These are phyloP conservation scores for Eptatretus atami DNA, from an alignment of 2,797 vertebrate genomes.

Conservation along the genomic window DNA sequence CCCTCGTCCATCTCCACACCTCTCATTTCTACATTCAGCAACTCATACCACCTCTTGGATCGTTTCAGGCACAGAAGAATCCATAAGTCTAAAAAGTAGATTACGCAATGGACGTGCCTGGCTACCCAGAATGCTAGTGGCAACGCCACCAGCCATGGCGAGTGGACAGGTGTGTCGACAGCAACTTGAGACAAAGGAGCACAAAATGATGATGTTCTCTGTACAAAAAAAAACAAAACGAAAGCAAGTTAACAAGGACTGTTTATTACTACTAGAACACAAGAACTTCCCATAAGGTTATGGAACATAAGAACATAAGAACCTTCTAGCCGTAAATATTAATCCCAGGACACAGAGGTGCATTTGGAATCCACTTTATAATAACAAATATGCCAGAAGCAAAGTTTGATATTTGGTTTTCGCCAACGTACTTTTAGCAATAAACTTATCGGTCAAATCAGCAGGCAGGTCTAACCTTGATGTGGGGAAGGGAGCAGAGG, in stretches of 20 bases:
- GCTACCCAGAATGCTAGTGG: constrained; percentile 34
- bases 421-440: too few relatives aligned
- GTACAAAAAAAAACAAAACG: constrained; percentile 9
- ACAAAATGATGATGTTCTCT: constrained; percentile 37
- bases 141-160: constrained; percentile 32
- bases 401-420: too few relatives aligned
- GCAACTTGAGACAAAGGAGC: constrained; percentile 30
- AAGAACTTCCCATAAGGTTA: background rate
- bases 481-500: constrained; percentile 33
- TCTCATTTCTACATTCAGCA: too few relatives aligned
- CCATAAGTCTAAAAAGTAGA: constrained; percentile 32
- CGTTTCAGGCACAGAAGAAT: constrained; percentile 36
- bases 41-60: constrained; percentile 25
- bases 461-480: constrained; percentile 19
- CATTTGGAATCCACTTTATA: too few relatives aligned
- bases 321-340: background rate
- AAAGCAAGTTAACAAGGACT: constrained; percentile 7
- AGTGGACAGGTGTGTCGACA: constrained; percentile 38
- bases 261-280: background rate
- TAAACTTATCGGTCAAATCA: too few relatives aligned
- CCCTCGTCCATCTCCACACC: too few relatives aligned
- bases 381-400: too few relatives aligned
- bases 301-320: background rate
- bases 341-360: too few relatives aligned
- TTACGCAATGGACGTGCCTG: constrained; percentile 34